A percentile compares a stretch with the other conserved stretches of the same genome.
Conservation (phyloP, 2,888 invertebrate species). For the Leptinotarsa peninsularis region DNA sequence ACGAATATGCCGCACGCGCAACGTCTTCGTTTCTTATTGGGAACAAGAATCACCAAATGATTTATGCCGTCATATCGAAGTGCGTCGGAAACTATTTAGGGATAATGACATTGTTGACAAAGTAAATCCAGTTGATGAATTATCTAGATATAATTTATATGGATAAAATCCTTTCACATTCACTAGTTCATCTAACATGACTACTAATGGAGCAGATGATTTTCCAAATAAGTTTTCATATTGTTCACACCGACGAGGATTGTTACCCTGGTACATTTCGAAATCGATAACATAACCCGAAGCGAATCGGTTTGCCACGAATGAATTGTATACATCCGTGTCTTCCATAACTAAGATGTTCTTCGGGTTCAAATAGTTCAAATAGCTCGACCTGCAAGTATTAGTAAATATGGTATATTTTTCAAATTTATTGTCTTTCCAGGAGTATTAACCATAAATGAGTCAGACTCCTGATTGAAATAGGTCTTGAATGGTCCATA, state of each 20-base stretch:
- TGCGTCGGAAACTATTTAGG: conserved; percentile 31
- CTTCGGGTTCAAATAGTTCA: no score
- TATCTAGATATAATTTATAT: not conserved
- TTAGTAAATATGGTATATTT: not conserved
- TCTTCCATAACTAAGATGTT: no score
- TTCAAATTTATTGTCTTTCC: not conserved
- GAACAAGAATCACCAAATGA: conserved; percentile 39
- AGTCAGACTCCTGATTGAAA: conserved; percentile 10
- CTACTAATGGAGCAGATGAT: conserved; percentile 1
- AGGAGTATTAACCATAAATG: conserved; percentile 25
- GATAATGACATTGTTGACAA: conserved; percentile 22
- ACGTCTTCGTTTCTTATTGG: conserved; percentile 39
- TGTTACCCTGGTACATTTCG: conserved; percentile 35
- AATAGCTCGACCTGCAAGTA: not conserved
- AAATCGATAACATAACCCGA: conserved; percentile 33
- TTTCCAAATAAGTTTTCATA: conserved; percentile 22
- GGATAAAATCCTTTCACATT: not conserved
- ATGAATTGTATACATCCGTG: no score
- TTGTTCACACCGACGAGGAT: conserved; percentile 25
- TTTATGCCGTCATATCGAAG: conserved; percentile 39
- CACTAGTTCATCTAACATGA: conserved; percentile 7
- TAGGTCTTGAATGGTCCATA: conserved; percentile 12
- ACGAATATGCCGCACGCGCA: conserved; percentile 38
- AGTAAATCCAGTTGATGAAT: not conserved
- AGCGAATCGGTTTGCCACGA: conserved; percentile 16